Evolutionary conservation across 2,888 invertebrate species (phyloP), one percentile per base, ranked within the genome.

Genomic region (Drosophila longiperda): DNA sequence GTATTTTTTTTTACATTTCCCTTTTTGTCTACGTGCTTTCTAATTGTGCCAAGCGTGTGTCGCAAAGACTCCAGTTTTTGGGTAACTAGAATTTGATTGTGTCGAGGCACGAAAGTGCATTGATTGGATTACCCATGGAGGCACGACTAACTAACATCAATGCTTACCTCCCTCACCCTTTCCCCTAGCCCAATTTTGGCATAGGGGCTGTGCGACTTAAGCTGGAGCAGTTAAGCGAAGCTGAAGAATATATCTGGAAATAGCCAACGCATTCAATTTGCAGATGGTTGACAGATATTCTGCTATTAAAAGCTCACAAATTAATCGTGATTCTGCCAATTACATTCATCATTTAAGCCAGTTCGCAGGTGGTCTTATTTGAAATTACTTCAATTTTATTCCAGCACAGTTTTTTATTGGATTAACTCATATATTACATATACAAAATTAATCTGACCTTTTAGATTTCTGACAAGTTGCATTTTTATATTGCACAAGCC

Each of bases 21-120:
- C 55, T 64, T 68, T 66, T 62, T 62, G 55, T 58, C 40, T 61
- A 67, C 75, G 75, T 75, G 80, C 73, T 75, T 63, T 80, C 77
- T 76, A 80, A 80, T 68, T 79, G 80, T 77, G 75, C 55, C 70
- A 75, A 70, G 66, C 68, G 71, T 71, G 52, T 65, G 54, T 63
- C 49, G 76, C 66, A 68, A 68, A 69, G 89, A 70, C 72, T 72
- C 83, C 68, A 70, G 72, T 67, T 72, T 72, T 65, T 26, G 17
- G 75, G 89, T 86, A 84, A 84, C 89, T 83, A 78, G 89, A 80
- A 74, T 86, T 88, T 86, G 89, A 88, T 88, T 84, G 89, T 86
- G 89, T 62, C 59, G 66, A 72, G 80, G 83, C 73, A 88, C 62
- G 78, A 66, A 75, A 80, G 86, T 83, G 66, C 75, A 86, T 83